Conservation (phyloP, 2,797 vertebrate species). For the Premnoplex brunnescens region DNA sequence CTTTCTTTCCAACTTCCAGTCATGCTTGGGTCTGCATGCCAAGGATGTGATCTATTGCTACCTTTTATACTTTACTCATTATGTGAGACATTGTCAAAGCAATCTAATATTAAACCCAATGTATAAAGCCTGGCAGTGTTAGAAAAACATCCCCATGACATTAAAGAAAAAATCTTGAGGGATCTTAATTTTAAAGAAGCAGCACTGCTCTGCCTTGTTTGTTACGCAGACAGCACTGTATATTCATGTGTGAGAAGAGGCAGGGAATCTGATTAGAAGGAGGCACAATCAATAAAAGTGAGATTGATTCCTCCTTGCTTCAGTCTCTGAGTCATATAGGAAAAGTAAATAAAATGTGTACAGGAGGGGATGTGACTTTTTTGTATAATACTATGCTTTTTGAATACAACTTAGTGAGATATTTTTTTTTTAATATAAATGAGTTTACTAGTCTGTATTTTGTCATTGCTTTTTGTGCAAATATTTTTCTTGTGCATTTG, state of each 20-base stretch:
- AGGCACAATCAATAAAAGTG: conserved; percentile 7
- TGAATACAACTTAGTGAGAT: neutral
- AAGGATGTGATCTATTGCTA: neutral
- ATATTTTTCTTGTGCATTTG: neutral
- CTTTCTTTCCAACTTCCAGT: neutral
- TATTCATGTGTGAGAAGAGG: neutral
- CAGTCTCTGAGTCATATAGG: neutral
- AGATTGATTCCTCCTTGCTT: neutral
- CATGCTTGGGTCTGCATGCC: neutral
- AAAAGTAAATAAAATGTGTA: neutral
- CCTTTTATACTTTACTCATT: conserved; percentile 18
- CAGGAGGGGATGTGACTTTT: neutral
- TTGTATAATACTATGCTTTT: neutral
- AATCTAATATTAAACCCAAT: neutral
- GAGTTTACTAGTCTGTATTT: neutral
- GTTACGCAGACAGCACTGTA: neutral
- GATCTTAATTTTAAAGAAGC: conserved; percentile 30
- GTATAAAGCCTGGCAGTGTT: neutral
- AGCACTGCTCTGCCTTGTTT: neutral
- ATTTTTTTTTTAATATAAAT: neutral
- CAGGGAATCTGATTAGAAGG: neutral
- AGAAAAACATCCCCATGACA: neutral
- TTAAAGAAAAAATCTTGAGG: neutral
- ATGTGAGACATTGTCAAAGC: conserved; percentile 3
- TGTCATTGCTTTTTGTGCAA: neutral